These are phyloP conservation scores for Microcebus murinus DNA, from an alignment of 2,113 vertebrate genomes.

Conservation along the genomic window DNA sequence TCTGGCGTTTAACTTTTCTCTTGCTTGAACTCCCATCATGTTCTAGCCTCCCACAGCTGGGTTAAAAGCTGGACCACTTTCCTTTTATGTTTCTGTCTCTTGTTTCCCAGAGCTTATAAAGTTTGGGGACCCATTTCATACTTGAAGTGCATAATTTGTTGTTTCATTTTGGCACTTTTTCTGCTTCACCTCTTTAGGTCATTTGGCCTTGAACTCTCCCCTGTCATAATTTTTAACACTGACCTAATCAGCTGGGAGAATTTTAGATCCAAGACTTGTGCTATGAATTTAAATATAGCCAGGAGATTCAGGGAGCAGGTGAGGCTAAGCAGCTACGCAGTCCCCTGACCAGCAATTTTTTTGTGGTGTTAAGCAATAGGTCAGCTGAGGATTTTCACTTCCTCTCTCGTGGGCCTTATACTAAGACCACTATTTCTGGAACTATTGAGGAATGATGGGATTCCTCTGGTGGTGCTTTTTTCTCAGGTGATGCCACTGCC, in stretches of 20 bases:
- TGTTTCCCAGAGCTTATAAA: slow-evolving; percentile 50
- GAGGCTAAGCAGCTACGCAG: slow-evolving; percentile 62
- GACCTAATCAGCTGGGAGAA: slow-evolving; percentile 74
- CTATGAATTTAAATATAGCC: slow-evolving; percentile 44
- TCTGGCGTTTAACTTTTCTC: slow-evolving; percentile 22
- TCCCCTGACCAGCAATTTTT: background rate
- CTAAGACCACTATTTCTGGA: slow-evolving; percentile 9
- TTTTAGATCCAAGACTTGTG: slow-evolving; percentile 56
- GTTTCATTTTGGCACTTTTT: slow-evolving; percentile 72
- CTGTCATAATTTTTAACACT: slow-evolving; percentile 75
- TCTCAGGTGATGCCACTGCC: background rate
- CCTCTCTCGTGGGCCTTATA: background rate
- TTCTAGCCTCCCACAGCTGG: slow-evolving; percentile 11
- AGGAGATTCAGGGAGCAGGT: slow-evolving; percentile 68
- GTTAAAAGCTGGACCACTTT: background rate
- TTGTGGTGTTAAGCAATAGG: slow-evolving; percentile 59
- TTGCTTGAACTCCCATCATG: background rate
- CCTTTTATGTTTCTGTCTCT: slow-evolving; percentile 62
- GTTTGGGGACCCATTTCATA: slow-evolving; percentile 59
- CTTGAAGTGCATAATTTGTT: slow-evolving; percentile 72
- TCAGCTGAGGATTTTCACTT: slow-evolving; percentile 43
- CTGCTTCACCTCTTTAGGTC: slow-evolving; percentile 69
- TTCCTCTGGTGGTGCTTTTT: background rate
- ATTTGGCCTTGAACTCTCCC: slow-evolving; percentile 56
- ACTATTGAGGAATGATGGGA: background rate